These are phyloP conservation scores for Ovibos moschatus DNA, from an alignment of 2,113 vertebrate genomes.

Conservation along the genomic window DNA sequence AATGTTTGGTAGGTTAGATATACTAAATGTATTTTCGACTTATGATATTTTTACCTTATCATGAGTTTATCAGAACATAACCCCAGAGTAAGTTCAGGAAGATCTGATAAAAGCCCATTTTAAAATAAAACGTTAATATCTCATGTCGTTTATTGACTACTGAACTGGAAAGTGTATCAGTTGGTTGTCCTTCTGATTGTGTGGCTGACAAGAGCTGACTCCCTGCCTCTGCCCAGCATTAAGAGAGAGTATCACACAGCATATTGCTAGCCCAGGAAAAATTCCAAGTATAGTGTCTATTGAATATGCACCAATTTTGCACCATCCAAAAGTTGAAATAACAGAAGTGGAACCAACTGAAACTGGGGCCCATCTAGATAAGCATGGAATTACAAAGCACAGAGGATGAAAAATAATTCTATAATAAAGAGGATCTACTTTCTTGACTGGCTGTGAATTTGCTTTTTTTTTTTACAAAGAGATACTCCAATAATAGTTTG, in stretches of 20 bases:
- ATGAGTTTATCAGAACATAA: not conserved
- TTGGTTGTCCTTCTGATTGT: not conserved
- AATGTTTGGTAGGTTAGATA: not conserved
- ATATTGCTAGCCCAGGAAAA: not conserved
- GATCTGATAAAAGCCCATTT: not conserved
- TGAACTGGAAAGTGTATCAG: not conserved
- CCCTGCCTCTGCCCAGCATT: not conserved
- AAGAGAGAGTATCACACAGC: not conserved
- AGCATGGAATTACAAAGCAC: not conserved
- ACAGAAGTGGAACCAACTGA: not conserved
- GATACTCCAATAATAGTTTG: not conserved
- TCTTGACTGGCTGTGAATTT: conserved; percentile 1
- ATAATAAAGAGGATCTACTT: not conserved
- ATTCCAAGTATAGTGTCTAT: not conserved
- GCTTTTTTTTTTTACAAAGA: not conserved
- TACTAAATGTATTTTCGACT: not conserved
- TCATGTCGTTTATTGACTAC: not conserved
- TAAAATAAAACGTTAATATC: not conserved
- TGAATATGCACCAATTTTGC: not conserved
- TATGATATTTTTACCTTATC: not conserved
- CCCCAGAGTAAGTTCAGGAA: not conserved
- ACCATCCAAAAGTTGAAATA: not conserved
- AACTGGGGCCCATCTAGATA: not conserved
- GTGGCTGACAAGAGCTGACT: not conserved
- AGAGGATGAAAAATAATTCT: not conserved